Evolutionary conservation across 2,797 vertebrate genomes (phyloP).

Genomic region (Pseudopleuronectes americanus): DNA sequence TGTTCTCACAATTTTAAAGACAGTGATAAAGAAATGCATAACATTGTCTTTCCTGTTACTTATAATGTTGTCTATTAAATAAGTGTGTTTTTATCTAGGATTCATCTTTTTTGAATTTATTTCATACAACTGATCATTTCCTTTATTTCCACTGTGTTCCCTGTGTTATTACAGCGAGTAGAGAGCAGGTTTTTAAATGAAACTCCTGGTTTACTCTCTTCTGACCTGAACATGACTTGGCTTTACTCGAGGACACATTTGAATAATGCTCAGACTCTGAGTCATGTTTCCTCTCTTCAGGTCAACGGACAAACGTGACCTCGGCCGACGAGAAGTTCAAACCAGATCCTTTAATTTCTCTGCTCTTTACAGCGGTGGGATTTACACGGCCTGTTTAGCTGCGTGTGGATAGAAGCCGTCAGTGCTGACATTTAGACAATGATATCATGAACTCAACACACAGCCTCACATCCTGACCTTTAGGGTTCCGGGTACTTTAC

Average conservation of each 20-base stretch:
- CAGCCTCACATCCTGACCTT: constrained; percentile 38
- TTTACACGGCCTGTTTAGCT: constrained; percentile 1
- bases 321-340: constrained; percentile 6
- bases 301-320: constrained; percentile 13
- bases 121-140: not conserved
- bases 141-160: too few relatives aligned
- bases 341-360: constrained; percentile 10
- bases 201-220: not conserved
- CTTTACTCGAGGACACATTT: constrained; percentile 8
- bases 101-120: too few relatives aligned
- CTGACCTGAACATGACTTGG: not conserved
- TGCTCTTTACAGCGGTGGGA: constrained; percentile 13
- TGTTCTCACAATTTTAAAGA: too few relatives aligned
- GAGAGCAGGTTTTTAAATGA: not conserved
- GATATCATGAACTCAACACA: constrained; percentile 10
- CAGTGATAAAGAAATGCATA: not conserved
- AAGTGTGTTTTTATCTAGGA: too few relatives aligned
- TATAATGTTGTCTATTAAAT: too few relatives aligned
- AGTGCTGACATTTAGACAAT: constrained; percentile 17
- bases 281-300: not conserved
- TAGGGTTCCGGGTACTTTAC: constrained; percentile 8
- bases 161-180: too few relatives aligned
- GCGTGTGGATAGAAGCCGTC: not conserved
- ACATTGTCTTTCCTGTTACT: not conserved
- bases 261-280: constrained; percentile 11